phyloP scores from a whole-genome alignment of 2,888 invertebrate species.

The Pammene aurita region DNA sequence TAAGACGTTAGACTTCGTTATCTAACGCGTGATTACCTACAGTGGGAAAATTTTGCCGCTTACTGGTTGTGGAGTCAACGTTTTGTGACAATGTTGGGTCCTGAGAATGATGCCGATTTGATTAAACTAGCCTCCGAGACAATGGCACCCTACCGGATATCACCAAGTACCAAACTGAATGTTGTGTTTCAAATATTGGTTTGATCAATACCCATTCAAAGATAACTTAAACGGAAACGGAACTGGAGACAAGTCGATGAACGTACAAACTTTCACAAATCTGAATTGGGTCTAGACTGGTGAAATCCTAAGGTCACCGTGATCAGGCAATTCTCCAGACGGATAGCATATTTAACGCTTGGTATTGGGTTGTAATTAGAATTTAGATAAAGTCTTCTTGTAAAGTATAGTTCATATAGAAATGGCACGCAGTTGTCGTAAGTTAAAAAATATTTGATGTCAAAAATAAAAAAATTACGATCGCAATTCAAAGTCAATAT shows the following conservation, averaged over 20 bases:
- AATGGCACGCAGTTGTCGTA: no score
- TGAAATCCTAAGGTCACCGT: constrained; percentile 15
- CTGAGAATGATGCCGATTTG: constrained; percentile 37
- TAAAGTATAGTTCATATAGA: no score
- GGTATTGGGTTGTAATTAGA: background rate
- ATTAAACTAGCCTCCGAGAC: constrained; percentile 38
- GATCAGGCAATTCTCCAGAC: constrained; percentile 7
- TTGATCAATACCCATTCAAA: constrained; percentile 8
- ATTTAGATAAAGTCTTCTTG: background rate
- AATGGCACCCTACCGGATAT: constrained; percentile 38
- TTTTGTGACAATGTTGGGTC: constrained; percentile 24
- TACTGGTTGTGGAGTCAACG: background rate
- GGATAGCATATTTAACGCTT: background rate
- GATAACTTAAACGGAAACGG: no score
- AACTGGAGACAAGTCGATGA: background rate
- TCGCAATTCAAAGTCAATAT: no score
- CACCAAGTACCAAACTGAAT: constrained; percentile 27
- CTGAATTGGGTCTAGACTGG: constrained; percentile 2
- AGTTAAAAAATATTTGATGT: no score
- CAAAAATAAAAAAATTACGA: no score
- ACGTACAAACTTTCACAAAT: constrained; percentile 14
- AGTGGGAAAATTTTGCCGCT: constrained; percentile 31
- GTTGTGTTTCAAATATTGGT: constrained; percentile 13
- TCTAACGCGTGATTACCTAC: constrained; percentile 25
- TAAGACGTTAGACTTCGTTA: constrained; percentile 26